These are phyloP conservation scores for Pelobates fuscus DNA, from an alignment of 2,113 vertebrate species.

Conservation along the genomic window DNA sequence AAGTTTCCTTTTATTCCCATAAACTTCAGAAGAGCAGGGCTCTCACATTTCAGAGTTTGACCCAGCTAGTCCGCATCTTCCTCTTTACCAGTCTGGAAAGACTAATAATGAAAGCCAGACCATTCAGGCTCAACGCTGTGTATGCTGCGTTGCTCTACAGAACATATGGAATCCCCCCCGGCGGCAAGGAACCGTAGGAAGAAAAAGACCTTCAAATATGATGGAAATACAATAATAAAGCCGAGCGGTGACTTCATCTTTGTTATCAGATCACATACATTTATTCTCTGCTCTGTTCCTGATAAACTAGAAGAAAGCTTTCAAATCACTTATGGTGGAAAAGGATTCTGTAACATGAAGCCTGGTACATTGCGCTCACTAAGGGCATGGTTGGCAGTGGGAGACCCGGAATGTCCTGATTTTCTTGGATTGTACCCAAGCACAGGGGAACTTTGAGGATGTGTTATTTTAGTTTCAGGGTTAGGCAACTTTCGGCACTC, in stretches of 20 bases:
- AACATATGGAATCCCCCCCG: slow-evolving; percentile 55
- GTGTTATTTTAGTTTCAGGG: too few species aligned
- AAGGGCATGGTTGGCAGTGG: background rate
- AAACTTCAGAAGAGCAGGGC: slow-evolving; percentile 62
- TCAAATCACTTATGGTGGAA: too few species aligned
- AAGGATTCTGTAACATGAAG: background rate
- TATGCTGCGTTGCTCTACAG: slow-evolving; percentile 48
- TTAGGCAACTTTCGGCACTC: too few species aligned
- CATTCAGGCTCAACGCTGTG: slow-evolving; percentile 55
- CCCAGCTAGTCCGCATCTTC: slow-evolving; percentile 65
- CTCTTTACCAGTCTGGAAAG: slow-evolving; percentile 68
- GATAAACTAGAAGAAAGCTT: slow-evolving; percentile 14
- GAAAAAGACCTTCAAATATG: slow-evolving; percentile 52
- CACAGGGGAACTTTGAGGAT: too few species aligned
- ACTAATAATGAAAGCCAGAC: slow-evolving; percentile 70
- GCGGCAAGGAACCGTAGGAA: slow-evolving; percentile 58
- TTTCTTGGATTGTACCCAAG: too few species aligned
- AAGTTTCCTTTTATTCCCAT: slow-evolving; percentile 68
- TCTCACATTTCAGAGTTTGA: slow-evolving; percentile 70
- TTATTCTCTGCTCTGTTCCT: slow-evolving; percentile 40
- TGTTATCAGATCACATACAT: slow-evolving; percentile 66
- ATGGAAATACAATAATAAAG: slow-evolving; percentile 55
- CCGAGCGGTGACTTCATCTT: slow-evolving; percentile 63
- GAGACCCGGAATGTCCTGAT: background rate
- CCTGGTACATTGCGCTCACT: background rate